Evolutionary conservation across 1,140 invertebrate genomes (phyloP), one percentile per base, ranked within the genome.

Genomic region (Phymorhynchus buccinoides): DNA sequence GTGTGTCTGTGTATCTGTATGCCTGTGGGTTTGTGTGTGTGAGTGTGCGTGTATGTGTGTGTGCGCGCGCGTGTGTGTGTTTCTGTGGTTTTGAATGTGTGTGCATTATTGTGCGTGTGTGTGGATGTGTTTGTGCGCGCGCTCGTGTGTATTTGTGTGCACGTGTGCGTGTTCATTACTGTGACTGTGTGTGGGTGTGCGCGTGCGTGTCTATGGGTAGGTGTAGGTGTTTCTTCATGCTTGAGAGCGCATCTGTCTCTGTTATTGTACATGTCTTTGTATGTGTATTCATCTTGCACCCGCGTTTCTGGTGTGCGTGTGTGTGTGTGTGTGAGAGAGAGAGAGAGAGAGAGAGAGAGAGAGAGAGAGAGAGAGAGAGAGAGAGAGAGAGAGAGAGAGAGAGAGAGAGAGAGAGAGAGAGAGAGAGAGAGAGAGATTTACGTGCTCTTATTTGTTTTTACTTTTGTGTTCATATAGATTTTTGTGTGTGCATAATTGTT

Each of bases 361-460:
- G 56, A 22, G 56, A 22, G 56, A 62, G 1, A 62, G 56, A 62
- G 56, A 62, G 56, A 62, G 56, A 62, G 56, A 62, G 56, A 62
- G 56, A 62, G 56, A 62, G 56, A 62, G 56, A 62, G 56, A 62
- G 56, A 62, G 56, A 62, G 56, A 62, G 56, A 62, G 56, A 62
- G 56, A 9, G 56, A 62, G 22, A 62, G 2, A n/a, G n/a, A n/a
- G n/a, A n/a, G n/a, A n/a, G n/a, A n/a, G n/a, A n/a, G n/a, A n/a
- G n/a, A n/a, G n/a, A n/a, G n/a, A n/a, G n/a, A n/a, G n/a, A n/a
- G n/a, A n/a, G n/a, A n/a, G n/a, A n/a, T n/a, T n/a, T n/a, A n/a
- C n/a, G n/a, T n/a, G n/a, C n/a, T n/a, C n/a, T n/a, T n/a, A n/a
- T n/a, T n/a, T n/a, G n/a, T n/a, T n/a, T n/a, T n/a, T n/a, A n/a